These are phyloP conservation scores for Halisarca cf. caerulea DNA, from an alignment of 37 sponge, comb jelly and placozoan species.

Conservation along the genomic window DNA sequence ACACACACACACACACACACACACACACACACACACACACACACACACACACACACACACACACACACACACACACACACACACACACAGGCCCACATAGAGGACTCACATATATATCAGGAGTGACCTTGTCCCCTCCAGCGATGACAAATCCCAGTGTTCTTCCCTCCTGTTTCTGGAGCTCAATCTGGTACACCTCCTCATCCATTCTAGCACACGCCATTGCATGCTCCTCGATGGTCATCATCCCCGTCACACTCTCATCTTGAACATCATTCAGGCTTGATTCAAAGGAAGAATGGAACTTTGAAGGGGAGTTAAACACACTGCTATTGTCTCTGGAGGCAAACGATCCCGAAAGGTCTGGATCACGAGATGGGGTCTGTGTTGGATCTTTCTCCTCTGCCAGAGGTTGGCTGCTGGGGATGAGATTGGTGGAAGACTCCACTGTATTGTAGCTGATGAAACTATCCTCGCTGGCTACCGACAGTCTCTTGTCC, in stretches of 20 bases:
- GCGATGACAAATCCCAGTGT: slow-evolving; percentile 49
- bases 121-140: slow-evolving; percentile 48
- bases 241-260: neutral
- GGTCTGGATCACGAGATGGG: neutral
- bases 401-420: neutral
- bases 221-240: neutral
- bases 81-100: too few relatives aligned
- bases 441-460: neutral
- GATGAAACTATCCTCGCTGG: neutral
- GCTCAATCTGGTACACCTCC: slow-evolving; percentile 11
- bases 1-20: too few relatives aligned
- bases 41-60: too few relatives aligned
- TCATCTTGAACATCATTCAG: slow-evolving; percentile 11
- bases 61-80: too few relatives aligned
- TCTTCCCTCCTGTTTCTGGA: neutral
- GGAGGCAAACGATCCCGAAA: neutral
- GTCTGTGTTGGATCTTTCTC: neutral
- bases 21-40: too few relatives aligned
- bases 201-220: neutral
- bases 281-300: slow-evolving; percentile 14
- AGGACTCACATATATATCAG: slow-evolving; percentile 25
- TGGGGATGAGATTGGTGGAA: neutral
- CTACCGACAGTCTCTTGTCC: neutral
- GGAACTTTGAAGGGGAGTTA: neutral
- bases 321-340: neutral